These are phyloP conservation scores for Enteromius unitaeniatus DNA, from an alignment of 2,797 vertebrate genomes.

Conservation along the genomic window DNA sequence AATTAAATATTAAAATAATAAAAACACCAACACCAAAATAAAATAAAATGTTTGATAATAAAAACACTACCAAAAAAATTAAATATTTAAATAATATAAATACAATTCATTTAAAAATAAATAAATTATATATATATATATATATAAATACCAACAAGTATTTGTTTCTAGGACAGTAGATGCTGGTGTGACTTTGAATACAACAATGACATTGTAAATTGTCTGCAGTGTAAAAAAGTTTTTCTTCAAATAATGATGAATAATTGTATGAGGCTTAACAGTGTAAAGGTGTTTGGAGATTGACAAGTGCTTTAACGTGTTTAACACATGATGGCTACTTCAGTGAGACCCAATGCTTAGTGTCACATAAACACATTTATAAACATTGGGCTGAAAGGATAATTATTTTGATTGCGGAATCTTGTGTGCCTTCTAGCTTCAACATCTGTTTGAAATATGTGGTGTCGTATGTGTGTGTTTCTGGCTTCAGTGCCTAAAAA, in stretches of 20 bases:
- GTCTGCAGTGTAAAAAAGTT: neutral
- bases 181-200: neutral
- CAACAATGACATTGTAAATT: neutral
- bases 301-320: slow-evolving; percentile 64
- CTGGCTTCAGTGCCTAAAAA: slow-evolving; percentile 85
- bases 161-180: neutral
- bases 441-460: slow-evolving; percentile 95
- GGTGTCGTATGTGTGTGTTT: slow-evolving; percentile 64
- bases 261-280: slow-evolving; percentile 4
- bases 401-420: slow-evolving; percentile 86
- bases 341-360: slow-evolving; percentile 68
- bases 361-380: slow-evolving; percentile 81
- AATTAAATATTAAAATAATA: too few relatives aligned
- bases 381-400: slow-evolving; percentile 78
- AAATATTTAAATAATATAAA: too few relatives aligned
- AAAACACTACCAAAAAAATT: too few relatives aligned
- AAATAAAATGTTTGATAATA: too few relatives aligned
- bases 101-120: too few relatives aligned
- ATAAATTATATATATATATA: too few relatives aligned
- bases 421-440: slow-evolving; percentile 77
- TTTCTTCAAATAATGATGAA: slow-evolving; percentile 47
- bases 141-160: too few relatives aligned
- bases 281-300: slow-evolving; percentile 64
- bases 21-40: too few relatives aligned
- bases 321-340: slow-evolving; percentile 70